phyloP scores from a whole-genome alignment of 2,888 invertebrate genomes.

The Zhuqinia jingwanae region DNA sequence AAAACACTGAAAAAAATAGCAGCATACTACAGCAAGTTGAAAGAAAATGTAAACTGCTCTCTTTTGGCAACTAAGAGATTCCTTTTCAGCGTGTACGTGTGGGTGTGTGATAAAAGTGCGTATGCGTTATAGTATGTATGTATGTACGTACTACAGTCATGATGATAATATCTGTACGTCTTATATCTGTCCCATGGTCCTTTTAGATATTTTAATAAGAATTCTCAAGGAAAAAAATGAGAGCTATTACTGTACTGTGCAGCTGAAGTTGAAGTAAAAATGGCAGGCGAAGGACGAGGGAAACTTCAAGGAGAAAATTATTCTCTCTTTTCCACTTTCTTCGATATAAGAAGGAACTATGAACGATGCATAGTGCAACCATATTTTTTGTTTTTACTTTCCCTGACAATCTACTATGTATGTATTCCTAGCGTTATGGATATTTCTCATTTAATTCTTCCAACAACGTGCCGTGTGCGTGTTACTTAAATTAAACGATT shows the following conservation, averaged over 20 bases:
- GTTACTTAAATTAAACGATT: slow-evolving; percentile 33
- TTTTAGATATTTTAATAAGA: too few relatives aligned
- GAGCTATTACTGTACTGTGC: too few relatives aligned
- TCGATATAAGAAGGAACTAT: too few relatives aligned
- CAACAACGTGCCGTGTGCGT: neutral
- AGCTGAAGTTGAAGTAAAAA: slow-evolving; percentile 5
- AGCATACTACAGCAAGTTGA: neutral
- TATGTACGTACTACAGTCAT: too few relatives aligned
- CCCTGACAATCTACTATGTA: neutral
- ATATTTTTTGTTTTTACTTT: neutral
- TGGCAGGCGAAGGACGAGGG: neutral
- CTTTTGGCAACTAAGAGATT: slow-evolving; percentile 10
- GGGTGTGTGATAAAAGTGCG: neutral
- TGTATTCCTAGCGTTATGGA: too few relatives aligned
- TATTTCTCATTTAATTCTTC: slow-evolving; percentile 1
- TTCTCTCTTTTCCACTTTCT: neutral
- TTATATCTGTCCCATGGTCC: too few relatives aligned
- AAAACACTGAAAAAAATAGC: slow-evolving; percentile 7
- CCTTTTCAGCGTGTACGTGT: neutral
- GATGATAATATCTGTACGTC: too few relatives aligned
- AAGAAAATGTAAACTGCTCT: neutral
- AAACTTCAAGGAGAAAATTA: neutral
- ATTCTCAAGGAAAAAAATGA: too few relatives aligned
- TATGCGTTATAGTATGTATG: neutral
- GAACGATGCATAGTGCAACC: neutral